Base-by-base conservation (phyloP, 2,113 vertebrate genomes). In the Ceyx cyanopectus region DNA sequence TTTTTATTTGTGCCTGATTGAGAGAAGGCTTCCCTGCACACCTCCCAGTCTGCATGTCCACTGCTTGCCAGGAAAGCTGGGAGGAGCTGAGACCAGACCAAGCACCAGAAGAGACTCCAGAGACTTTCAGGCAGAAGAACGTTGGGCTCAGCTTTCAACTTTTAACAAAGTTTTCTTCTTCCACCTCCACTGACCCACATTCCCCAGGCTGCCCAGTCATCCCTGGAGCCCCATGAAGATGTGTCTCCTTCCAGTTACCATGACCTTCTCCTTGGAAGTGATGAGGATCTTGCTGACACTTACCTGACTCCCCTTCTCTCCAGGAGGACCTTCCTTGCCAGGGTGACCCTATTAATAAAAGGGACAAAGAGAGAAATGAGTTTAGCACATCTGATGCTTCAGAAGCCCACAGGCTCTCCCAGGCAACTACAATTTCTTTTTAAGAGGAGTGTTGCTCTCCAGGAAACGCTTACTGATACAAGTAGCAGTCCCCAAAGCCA, bases 301-400 rank as follows among this genome's bases (percentile, higher is more conserved):
- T 43, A 99, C 99, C 98, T 99, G 87, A 68, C 97, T 98, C 43
- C 99, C 99, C 96, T 99, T 99, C 92, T 99, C 99, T 92, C 99
- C 99, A 11, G 97, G 53, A 60, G 99, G 99, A 37, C 99, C 99
- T 94, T 99, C 99, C 97, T 99, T 99, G 95, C 99, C 99, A 53
- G 99, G 99, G 93, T 99, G 99, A 91, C 99, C 99, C 99, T 99
- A 87, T 89, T 30, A 91, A 94, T 46, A 86, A 90, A 96, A 95
- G 48, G 67, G 27, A 85, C 26, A 53, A 84, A 86, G 14, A 89
- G 29, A 54, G 27, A 69, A 50, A 73, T 0, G 9, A 19, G 19
- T 8, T 2, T 29, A 19, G 91, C 7, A 57, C 61, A 14, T 23
- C 4, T 15, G 4, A 40, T 5, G 7, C 41, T 50, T 54, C 41